A percentile compares a stretch with the other conserved stretches of the same genome.
phyloP scores from a whole-genome alignment of 64 coral and sea anemone genomes.

The Stichodactyla mertensii region DNA sequence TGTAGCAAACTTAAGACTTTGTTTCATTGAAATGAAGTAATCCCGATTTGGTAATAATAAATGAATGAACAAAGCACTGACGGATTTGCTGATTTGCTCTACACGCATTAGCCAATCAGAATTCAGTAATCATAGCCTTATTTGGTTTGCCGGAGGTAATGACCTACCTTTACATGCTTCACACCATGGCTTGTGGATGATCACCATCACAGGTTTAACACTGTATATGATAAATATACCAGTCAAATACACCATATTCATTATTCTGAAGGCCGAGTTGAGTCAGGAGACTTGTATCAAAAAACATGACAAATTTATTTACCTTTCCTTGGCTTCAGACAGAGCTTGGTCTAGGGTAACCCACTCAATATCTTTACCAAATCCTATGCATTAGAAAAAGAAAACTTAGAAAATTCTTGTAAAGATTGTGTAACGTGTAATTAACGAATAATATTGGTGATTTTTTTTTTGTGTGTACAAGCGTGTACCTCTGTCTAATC shows the following conservation, averaged over 20 bases:
- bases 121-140: not conserved
- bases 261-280: not conserved
- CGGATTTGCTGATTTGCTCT: not conserved
- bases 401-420: not conserved
- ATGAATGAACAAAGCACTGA: not conserved
- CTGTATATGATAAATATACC: slow-evolving; percentile 13
- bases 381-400: slow-evolving; percentile 31
- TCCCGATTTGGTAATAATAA: too few species aligned
- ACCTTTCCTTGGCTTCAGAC: slow-evolving; percentile 68
- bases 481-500: slow-evolving; percentile 13
- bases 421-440: not conserved
- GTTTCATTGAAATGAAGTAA: not conserved
- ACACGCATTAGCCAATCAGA: not conserved
- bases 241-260: not conserved
- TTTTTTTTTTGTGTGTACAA: too few species aligned
- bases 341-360: slow-evolving; percentile 44
- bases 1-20: not conserved
- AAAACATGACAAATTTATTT: not conserved
- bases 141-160: not conserved
- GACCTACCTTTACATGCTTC: slow-evolving; percentile 70
- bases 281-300: not conserved
- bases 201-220: slow-evolving; percentile 71
- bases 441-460: not conserved
- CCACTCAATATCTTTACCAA: slow-evolving; percentile 74
- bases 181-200: slow-evolving; percentile 77